Conservation (phyloP, 2,113 vertebrate genomes). For the Vulpes lagopus region DNA sequence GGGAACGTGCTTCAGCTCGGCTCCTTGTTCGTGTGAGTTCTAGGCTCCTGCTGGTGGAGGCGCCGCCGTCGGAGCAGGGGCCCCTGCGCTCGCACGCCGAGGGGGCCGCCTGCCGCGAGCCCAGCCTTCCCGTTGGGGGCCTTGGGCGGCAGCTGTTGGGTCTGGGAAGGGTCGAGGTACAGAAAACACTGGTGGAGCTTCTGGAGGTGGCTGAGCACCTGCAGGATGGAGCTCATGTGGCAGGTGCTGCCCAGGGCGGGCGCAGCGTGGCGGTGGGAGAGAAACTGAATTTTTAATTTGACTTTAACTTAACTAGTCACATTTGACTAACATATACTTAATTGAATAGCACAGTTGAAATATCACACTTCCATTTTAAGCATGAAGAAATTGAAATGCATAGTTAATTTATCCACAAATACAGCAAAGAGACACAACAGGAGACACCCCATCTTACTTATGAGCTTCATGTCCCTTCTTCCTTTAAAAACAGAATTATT, state of each 20-base stretch:
- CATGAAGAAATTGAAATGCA: background rate
- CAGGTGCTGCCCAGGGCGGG: conserved; percentile 97
- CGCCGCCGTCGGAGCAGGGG: conserved; percentile 87
- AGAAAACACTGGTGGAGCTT: conserved; percentile 99
- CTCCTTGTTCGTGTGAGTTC: conserved; percentile 97
- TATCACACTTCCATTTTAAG: background rate
- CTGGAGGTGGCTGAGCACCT: conserved; percentile 99
- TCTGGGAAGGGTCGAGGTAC: conserved; percentile 96
- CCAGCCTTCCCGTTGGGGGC: conserved; percentile 90
- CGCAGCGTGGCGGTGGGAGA: conserved; percentile 84
- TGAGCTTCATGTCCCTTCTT: background rate
- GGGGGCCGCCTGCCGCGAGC: conserved; percentile 85
- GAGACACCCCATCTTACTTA: background rate
- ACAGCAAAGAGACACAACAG: background rate
- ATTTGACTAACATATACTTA: background rate
- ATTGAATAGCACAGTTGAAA: background rate
- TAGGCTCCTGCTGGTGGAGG: conserved; percentile 87
- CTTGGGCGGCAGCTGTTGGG: conserved; percentile 95
- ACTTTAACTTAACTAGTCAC: background rate
- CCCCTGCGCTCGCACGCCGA: conserved; percentile 83
- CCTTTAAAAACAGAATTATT: background rate
- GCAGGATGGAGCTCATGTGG: conserved; percentile 99
- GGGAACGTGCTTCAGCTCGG: conserved; percentile 97
- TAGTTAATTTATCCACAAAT: background rate
- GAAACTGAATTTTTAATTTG: background rate